Evolutionary conservation across 1,140 invertebrate species (phyloP), one percentile per base, ranked within the genome.

Genomic region (Drosophila repletoides): DNA sequence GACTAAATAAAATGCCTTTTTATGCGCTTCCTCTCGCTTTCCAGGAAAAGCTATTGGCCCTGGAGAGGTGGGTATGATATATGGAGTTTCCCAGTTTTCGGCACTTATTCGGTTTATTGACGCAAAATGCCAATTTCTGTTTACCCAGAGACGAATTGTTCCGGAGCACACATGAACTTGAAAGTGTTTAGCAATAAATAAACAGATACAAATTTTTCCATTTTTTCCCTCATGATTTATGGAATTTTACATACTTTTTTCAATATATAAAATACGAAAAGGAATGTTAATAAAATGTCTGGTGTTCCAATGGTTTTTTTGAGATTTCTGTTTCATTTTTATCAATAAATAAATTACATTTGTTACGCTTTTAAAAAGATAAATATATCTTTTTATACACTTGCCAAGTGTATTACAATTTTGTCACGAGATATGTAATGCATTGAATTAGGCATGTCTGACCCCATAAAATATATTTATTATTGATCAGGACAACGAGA

Each of bases 1-100:
- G 79, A 66, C 77, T 83, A 74, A 84, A 83, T 83, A 81, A 81
- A 76, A 83, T 70, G 69, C n/a, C n/a, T 55, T 84, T 83, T 81
- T 64, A 61, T 73, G 33, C 17, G 6, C n/a, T 29, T 15, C 0
- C 9, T 7, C 6, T 9, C 17, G n/a, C 29, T 33, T 41, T 31
- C 26, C n/a, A 12, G 53, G 15, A n/a, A n/a, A n/a, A 36, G 29
- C 38, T 9, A 40, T 40, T 40, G 15, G 19, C 43, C 28, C 38
- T 43, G 14, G n/a, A n/a, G n/a, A n/a, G n/a, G n/a, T n/a, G n/a
- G n/a, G 17, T 29, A 15, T 34, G 41, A 56, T 56, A 24, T 45
- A 36, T 29, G 29, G 2, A 6, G 7, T 31, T 31, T 6, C 43
- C 36, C 5, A n/a, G 36, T 9, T 15, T 19, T 38, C 14, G 17